Base-by-base conservation (phyloP, 2,113 vertebrate species). In the Dendropsophus ebraccatus region DNA sequence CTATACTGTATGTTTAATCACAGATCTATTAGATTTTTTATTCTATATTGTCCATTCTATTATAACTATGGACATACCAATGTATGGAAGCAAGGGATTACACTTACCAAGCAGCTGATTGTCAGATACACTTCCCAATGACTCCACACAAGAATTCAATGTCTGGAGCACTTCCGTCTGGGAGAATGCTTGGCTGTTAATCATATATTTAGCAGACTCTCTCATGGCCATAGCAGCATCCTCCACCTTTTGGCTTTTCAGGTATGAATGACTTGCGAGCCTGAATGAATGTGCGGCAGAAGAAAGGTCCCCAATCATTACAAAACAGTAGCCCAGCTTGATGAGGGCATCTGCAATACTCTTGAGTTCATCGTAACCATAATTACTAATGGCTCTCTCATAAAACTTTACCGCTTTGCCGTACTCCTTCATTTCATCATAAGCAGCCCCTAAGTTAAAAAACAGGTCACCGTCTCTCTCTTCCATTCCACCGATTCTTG, bases 141-240 rank as follows among this genome's bases (percentile, higher is more conserved):
- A 75, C 52, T 82, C 69, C 5, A 70, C 72, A 17, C 70, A 41
- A 8, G 69, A 35, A 17, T 70, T 28, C 49, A 83, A 77, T 50
- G 32, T 23, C 49, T 90, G 87, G 0, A 88, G 69, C 1, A 5
- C 50, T 70, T 87, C 16, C 0, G 9, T 0, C 74, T 87, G 30
- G 16, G 72, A 84, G 28, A 78, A 37, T 21, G 19, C 75, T 72
- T 89, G 37, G 19, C 69, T 88, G 0, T 0, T 25, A 32, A 86
- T 85, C 37, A 52, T 77, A 0, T 50, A 78, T 3, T 84, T 85
- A 0, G 82, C 83, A 7, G 58, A 19, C 0, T 89, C 78, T 16
- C 41, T 85, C 82, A 86, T 84, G 74, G 85, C 84, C 23, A 54
- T 69, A 80, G 87, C 74, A 52, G 89, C 9, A 0, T 88, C 83